Evolutionary conservation across 1,140 invertebrate species (phyloP).

Genomic region (Drosophila paulistorum): DNA sequence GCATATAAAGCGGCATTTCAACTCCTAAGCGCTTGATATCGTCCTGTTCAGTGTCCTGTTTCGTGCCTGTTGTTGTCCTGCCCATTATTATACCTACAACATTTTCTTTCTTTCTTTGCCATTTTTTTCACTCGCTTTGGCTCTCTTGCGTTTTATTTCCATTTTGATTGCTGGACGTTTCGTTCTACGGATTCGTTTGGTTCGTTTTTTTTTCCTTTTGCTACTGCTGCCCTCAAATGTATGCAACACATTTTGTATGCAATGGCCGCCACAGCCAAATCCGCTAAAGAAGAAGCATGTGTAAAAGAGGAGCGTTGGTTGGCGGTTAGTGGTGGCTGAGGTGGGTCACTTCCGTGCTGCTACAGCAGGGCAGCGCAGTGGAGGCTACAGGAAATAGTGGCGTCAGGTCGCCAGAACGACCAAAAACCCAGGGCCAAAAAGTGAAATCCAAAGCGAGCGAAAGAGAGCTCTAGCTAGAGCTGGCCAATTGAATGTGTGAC

Average conservation of each 20-base stretch:
- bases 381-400: slow-evolving; percentile 67
- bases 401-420: slow-evolving; percentile 77
- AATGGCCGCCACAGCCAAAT: slow-evolving; percentile 68
- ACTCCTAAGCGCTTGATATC: slow-evolving; percentile 40
- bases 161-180: slow-evolving; percentile 65
- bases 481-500: slow-evolving; percentile 64
- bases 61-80: slow-evolving; percentile 23
- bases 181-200: slow-evolving; percentile 1
- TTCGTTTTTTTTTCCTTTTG: slow-evolving; percentile 31
- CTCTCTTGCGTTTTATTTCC: slow-evolving; percentile 59
- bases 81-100: slow-evolving; percentile 52
- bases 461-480: slow-evolving; percentile 1
- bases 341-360: slow-evolving; percentile 69
- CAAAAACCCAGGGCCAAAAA: slow-evolving; percentile 6
- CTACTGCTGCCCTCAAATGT: slow-evolving; percentile 63
- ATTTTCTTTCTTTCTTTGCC: slow-evolving; percentile 19
- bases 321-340: background rate
- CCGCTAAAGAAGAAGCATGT: slow-evolving; percentile 33
- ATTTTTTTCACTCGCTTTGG: background rate
- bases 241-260: slow-evolving; percentile 81
- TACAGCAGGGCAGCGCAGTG: background rate
- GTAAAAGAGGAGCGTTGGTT: background rate
- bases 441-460: background rate
- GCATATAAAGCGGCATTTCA: slow-evolving; percentile 45
- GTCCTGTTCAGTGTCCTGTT: background rate